Evolutionary conservation across 2,888 invertebrate species (phyloP), one percentile per base, ranked within the genome.

Genomic region (Periphyllus acericola): DNA sequence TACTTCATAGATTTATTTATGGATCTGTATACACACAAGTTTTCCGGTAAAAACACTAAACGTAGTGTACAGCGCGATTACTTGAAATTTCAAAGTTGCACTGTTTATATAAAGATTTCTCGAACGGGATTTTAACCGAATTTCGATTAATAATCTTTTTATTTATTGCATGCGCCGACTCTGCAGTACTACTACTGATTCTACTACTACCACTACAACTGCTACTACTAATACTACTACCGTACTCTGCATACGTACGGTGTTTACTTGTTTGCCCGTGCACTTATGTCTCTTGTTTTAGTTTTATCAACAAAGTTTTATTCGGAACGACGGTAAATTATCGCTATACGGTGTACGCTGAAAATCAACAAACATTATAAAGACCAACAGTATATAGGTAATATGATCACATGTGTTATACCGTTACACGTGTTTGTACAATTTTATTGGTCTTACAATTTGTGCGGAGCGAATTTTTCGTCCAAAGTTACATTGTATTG

Each of bases 301-400:
- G 72, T 74, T 74, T 34, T 34, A 36, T 34, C 19, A 68, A 68
- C 68, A 68, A 68, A 68, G 68, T 68, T 68, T 29, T 68, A 68
- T 55, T 68, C 14, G 29, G 1, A 68, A 68, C 34, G 19, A 21
- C 34, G 32, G 72, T 74, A 36, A 36, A 74, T 74, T 34, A 74
- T 74, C 21, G 21, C 8, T 74, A 74, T 19, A 72, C 34, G n/a
- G 72, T 25, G 21, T 25, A 21, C 36, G 6, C 72, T 74, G 25
- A 74, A 74, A 74, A 74, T 25, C 8, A 74, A 29, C 68, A 29
- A 68, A 68, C n/a, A 29, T 29, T 68, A 29, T 29, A 68, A 68
- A 68, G 68, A 68, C 68, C 14, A 68, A 68, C 9, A 29, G n/a
- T n/a, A n/a, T n/a, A n/a, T n/a, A n/a, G n/a, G n/a, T 9, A 55